phyloP scores from a whole-genome alignment of 2,797 vertebrate genomes.

The Urosaurus nigricauda region DNA sequence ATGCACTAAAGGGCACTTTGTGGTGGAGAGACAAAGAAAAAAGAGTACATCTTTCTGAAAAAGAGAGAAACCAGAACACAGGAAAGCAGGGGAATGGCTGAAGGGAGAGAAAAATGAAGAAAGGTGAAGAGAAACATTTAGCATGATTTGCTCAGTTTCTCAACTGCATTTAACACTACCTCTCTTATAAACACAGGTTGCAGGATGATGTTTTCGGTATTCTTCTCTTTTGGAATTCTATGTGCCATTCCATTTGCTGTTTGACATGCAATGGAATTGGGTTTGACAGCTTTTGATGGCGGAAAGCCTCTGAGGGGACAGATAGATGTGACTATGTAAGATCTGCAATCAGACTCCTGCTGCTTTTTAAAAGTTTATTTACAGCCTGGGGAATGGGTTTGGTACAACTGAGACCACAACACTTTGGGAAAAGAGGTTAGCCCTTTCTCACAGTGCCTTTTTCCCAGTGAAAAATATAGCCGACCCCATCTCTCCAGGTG shows the following conservation, averaged over 20 bases:
- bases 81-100: conserved; percentile 17
- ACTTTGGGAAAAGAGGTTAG: neutral
- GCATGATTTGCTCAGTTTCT: neutral
- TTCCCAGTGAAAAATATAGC: neutral
- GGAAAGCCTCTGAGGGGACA: neutral
- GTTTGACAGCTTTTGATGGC: neutral
- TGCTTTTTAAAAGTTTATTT: neutral
- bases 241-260: neutral
- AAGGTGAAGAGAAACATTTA: neutral
- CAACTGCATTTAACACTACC: neutral
- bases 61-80: conserved; percentile 15
- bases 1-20: conserved; percentile 30
- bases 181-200: neutral
- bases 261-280: conserved; percentile 14
- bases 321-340: neutral
- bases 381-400: neutral
- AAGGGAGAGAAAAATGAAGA: neutral
- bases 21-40: conserved; percentile 20
- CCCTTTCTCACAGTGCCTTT: neutral
- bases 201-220: neutral
- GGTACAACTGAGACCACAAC: neutral
- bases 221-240: neutral
- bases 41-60: conserved; percentile 29
- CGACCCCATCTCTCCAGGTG: too few relatives aligned
- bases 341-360: neutral